phyloP scores from a whole-genome alignment of 2,113 vertebrate species.

The Bujurquina vittata region DNA sequence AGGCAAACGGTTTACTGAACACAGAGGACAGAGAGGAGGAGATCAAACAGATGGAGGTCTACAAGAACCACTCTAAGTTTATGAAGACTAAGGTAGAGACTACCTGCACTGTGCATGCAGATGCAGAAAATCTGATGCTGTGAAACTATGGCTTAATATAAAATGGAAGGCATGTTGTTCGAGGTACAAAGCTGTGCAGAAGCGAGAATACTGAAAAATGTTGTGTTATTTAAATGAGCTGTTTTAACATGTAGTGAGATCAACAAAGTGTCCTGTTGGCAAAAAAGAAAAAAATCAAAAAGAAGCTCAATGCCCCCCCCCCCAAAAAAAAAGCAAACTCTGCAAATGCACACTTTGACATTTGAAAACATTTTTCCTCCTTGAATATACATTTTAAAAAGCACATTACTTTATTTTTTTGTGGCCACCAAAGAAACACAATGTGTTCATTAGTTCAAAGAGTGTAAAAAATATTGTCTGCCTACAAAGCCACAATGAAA shows the following conservation, averaged over 20 bases:
- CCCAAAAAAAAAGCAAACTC: background rate
- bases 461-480: background rate
- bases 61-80: conserved; percentile 99
- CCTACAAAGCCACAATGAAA: background rate
- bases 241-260: conserved; percentile 23
- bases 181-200: background rate
- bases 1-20: conserved; percentile 94
- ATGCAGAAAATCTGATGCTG: background rate
- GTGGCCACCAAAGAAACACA: background rate
- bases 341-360: background rate
- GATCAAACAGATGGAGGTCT: conserved; percentile 99
- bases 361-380: background rate
- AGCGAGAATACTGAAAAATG: conserved; percentile 7
- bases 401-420: background rate
- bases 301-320: background rate
- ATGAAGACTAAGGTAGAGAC: conserved; percentile 97
- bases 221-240: conserved; percentile 19
- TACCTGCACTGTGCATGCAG: conserved; percentile 1
- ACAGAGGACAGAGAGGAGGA: conserved; percentile 97
- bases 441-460: background rate
- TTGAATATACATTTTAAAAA: background rate
- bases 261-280: background rate
- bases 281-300: background rate
- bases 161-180: background rate
- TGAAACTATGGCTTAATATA: background rate